Evolutionary conservation across 1,140 invertebrate genomes (phyloP).

Genomic region (Neotoxoptera formosana): DNA sequence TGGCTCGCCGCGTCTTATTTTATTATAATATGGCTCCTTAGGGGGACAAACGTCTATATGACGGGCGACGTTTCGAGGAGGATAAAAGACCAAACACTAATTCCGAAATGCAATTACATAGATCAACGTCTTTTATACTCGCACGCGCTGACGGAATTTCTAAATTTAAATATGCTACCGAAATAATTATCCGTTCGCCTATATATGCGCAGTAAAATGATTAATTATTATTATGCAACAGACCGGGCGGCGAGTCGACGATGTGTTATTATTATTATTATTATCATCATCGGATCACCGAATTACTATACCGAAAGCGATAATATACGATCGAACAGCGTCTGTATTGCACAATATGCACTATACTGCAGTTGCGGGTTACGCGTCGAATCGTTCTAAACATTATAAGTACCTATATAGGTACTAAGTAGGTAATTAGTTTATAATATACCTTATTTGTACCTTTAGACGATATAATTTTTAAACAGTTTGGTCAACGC

Average conservation of each 20-base stretch:
- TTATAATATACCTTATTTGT: background rate
- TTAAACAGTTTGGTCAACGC: background rate
- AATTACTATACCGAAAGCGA: background rate
- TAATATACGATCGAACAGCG: background rate
- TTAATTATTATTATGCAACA: background rate
- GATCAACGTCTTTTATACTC: background rate
- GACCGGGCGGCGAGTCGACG: background rate
- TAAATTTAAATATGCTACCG: conserved; percentile 17
- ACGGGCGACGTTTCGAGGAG: background rate
- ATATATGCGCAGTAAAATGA: conserved; percentile 27
- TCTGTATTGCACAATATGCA: background rate
- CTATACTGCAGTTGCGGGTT: background rate
- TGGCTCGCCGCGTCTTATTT: conserved; percentile 13
- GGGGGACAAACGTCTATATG: conserved; percentile 30
- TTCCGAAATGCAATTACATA: conserved; percentile 36
- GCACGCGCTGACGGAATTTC: background rate
- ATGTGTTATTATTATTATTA: background rate
- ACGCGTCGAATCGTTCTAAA: background rate
- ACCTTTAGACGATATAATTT: background rate
- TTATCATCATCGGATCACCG: background rate
- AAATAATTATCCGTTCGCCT: background rate
- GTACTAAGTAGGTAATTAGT: background rate
- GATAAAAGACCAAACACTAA: background rate
- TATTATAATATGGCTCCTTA: background rate
- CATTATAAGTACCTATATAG: background rate